These are phyloP conservation scores for Lineus longissimus DNA, from an alignment of 1,140 invertebrate genomes.

Conservation along the genomic window DNA sequence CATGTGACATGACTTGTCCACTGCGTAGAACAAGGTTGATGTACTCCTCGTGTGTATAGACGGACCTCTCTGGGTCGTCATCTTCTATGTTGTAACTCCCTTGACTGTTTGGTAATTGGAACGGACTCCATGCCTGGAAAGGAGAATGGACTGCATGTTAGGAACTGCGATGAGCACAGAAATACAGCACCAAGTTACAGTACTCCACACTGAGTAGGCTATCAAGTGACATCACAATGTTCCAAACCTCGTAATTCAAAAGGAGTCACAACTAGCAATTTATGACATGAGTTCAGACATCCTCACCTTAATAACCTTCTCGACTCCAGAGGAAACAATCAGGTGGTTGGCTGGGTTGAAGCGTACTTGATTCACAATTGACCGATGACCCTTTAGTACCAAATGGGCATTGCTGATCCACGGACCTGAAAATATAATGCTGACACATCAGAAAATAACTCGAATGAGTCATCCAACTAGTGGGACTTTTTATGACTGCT, in stretches of 20 bases:
- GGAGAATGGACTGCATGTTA: no score
- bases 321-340: slow-evolving; percentile 89
- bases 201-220: no score
- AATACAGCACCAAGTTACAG: no score
- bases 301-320: slow-evolving; percentile 87
- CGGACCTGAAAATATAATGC: slow-evolving; percentile 23
- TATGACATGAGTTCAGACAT: neutral
- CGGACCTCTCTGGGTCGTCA: slow-evolving; percentile 60
- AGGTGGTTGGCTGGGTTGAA: slow-evolving; percentile 80
- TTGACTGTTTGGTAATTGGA: slow-evolving; percentile 59
- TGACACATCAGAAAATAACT: no score
- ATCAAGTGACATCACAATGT: no score
- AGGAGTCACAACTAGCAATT: neutral
- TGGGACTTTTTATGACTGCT: no score
- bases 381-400: slow-evolving; percentile 82
- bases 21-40: slow-evolving; percentile 74
- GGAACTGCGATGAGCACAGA: no score
- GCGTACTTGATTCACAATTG: slow-evolving; percentile 93
- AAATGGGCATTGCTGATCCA: slow-evolving; percentile 71
- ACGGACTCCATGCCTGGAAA: slow-evolving; percentile 72
- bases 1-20: slow-evolving; percentile 61
- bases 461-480: no score
- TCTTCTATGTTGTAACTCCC: slow-evolving; percentile 59
- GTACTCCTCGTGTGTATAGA: slow-evolving; percentile 84
- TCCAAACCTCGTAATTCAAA: no score